phyloP scores from a whole-genome alignment of 1,140 invertebrate species.

The Drosophila navojoa region DNA sequence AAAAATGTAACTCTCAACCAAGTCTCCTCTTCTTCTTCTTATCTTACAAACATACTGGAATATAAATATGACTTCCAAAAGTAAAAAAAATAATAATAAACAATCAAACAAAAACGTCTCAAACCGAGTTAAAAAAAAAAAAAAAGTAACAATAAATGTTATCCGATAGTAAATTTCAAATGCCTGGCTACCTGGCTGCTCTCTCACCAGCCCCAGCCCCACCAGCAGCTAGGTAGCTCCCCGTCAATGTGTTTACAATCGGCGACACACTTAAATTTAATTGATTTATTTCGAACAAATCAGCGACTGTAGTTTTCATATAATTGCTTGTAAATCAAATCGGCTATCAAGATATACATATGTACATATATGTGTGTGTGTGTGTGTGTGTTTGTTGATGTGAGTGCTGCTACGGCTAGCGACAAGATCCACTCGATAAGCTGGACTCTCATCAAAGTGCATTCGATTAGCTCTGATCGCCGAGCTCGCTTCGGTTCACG shows the following conservation, averaged over 20 bases:
- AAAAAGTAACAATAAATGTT: slow-evolving; percentile 18
- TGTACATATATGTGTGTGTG: neutral
- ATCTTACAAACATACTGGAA: no score
- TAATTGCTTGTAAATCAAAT: slow-evolving; percentile 82
- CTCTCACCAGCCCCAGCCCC: no score
- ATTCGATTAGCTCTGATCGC: slow-evolving; percentile 1
- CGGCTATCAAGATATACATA: slow-evolving; percentile 10
- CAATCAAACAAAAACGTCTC: neutral
- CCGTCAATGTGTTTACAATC: slow-evolving; percentile 59
- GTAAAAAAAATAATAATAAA: no score
- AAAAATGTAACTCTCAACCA: no score
- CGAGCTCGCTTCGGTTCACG: no score
- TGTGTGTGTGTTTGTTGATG: no score
- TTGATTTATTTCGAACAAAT: slow-evolving; percentile 82
- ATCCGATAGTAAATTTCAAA: slow-evolving; percentile 42
- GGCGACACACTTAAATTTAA: slow-evolving; percentile 79
- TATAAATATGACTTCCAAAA: no score
- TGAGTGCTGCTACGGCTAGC: neutral
- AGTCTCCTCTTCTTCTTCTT: no score
- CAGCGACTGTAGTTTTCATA: slow-evolving; percentile 72
- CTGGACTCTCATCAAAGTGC: neutral
- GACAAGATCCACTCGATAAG: no score
- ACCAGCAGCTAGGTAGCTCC: neutral
- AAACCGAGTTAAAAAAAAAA: no score
- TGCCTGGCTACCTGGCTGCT: neutral